These are phyloP conservation scores for Cataglyphis rosenhaueri DNA, from an alignment of 2,888 invertebrate genomes.

Conservation along the genomic window DNA sequence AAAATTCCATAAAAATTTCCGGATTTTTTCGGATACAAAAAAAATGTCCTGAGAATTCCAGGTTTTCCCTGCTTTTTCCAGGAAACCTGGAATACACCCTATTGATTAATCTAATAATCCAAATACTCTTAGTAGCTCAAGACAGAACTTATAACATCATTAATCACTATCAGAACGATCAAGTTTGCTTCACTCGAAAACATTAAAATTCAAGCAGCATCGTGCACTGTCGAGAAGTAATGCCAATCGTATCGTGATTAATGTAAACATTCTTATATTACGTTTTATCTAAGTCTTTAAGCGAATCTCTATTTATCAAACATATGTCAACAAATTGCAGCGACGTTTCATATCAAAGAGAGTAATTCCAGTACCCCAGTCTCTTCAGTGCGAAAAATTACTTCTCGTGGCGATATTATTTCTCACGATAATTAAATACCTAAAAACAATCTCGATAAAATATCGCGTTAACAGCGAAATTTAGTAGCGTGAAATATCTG, in stretches of 20 bases:
- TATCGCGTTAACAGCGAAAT: conserved; percentile 3
- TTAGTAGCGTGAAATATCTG: neutral
- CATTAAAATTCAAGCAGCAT: too few relatives aligned
- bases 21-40: too few relatives aligned
- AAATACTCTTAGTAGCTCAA: too few relatives aligned
- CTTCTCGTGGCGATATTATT: neutral
- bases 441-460: conserved; percentile 19
- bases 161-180: too few relatives aligned
- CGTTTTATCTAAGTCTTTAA: neutral
- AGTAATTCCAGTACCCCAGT: neutral
- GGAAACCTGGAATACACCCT: too few relatives aligned
- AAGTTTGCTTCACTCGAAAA: too few relatives aligned
- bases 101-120: too few relatives aligned
- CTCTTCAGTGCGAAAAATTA: neutral
- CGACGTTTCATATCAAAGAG: neutral
- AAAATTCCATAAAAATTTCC: too few relatives aligned
- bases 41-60: too few relatives aligned
- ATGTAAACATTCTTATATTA: neutral
- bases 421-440: conserved; percentile 22
- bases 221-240: neutral
- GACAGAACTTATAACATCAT: too few relatives aligned
- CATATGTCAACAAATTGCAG: neutral
- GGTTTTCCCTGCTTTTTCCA: too few relatives aligned
- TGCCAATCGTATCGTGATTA: neutral
- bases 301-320: too few relatives aligned